Evolutionary conservation across 2,797 vertebrate species (phyloP).

Genomic region (Malacoctenus gilli): DNA sequence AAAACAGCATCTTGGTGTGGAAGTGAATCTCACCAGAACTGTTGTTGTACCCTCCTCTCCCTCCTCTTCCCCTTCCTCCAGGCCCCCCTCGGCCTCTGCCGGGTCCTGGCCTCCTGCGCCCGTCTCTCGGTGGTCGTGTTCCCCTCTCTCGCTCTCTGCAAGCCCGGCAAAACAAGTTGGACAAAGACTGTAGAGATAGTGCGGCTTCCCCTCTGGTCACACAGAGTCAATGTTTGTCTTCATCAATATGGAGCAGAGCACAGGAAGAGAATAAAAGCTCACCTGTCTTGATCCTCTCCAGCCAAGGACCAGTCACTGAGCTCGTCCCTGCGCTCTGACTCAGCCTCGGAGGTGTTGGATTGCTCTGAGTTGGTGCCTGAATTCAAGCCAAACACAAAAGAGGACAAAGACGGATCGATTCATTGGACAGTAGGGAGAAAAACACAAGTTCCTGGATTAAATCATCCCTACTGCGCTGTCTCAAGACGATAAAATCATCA

Average conservation of each 20-base stretch:
- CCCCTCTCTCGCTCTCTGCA: slow-evolving; percentile 80
- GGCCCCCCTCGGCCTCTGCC: slow-evolving; percentile 89
- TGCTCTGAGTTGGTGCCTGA: slow-evolving; percentile 96
- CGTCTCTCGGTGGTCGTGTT: slow-evolving; percentile 83
- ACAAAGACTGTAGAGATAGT: neutral
- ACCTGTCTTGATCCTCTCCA: slow-evolving; percentile 88
- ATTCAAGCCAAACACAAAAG: neutral
- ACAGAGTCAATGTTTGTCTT: no score
- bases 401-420: neutral
- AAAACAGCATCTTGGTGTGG: no score
- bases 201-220: neutral
- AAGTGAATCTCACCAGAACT: slow-evolving; percentile 85
- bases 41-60: slow-evolving; percentile 86
- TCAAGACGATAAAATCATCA: no score
- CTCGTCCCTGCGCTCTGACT: slow-evolving; percentile 95
- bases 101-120: slow-evolving; percentile 83
- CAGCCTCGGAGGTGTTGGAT: slow-evolving; percentile 95
- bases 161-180: neutral
- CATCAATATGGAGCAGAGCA: neutral
- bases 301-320: slow-evolving; percentile 97
- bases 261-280: neutral
- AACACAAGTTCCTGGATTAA: no score
- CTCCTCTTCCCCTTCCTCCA: slow-evolving; percentile 88
- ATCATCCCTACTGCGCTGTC: no score
- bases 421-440: neutral